These are phyloP conservation scores for Diogma glabrata DNA, from an alignment of 2,888 invertebrate genomes.

Conservation along the genomic window DNA sequence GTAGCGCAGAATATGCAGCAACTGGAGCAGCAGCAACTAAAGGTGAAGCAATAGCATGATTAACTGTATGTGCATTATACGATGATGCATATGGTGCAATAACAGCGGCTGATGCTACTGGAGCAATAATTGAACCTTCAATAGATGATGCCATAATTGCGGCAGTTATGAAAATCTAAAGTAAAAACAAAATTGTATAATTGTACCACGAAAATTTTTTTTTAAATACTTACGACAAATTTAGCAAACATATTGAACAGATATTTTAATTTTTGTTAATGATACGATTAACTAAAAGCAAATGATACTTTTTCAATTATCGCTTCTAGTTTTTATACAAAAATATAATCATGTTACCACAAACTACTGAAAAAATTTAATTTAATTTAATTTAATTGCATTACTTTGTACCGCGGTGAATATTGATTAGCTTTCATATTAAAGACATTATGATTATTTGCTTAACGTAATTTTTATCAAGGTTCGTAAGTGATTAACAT, in stretches of 20 bases:
- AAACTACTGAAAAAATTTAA: no score
- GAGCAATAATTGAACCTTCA: conserved; percentile 30
- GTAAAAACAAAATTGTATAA: background rate
- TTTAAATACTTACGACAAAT: conserved; percentile 4
- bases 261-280: background rate
- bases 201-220: background rate
- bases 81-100: conserved; percentile 64
- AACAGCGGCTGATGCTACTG: conserved; percentile 33
- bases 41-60: conserved; percentile 63
- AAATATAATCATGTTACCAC: no score
- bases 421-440: no score
- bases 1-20: conserved; percentile 27
- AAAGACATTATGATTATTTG: no score
- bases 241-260: conserved; percentile 5
- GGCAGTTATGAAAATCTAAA: conserved; percentile 1
- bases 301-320: no score
- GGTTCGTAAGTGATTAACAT: no score
- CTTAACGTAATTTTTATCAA: no score
- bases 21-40: conserved; percentile 18
- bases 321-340: no score
- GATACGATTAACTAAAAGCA: no score
- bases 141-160: conserved; percentile 20
- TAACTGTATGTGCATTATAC: conserved; percentile 61
- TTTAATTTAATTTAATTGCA: no score
- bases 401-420: no score